Evolutionary conservation across 2,797 vertebrate species (phyloP).

Genomic region (Petrocephalus sullivani): DNA sequence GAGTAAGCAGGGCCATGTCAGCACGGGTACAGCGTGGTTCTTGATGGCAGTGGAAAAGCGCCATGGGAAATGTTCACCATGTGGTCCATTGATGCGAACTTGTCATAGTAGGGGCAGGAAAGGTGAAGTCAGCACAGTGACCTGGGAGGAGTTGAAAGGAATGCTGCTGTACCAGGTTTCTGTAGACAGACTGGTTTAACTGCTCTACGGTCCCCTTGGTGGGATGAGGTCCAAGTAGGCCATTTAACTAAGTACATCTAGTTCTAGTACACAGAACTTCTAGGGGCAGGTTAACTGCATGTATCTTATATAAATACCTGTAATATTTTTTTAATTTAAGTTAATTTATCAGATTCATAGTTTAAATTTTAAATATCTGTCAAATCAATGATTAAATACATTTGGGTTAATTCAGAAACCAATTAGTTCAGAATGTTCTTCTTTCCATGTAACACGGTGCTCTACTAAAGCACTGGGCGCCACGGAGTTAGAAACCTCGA

Average conservation of each 20-base stretch:
- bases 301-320: not conserved
- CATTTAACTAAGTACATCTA: not conserved
- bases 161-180: not conserved
- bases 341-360: not conserved
- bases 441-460: not conserved
- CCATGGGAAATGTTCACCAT: not conserved
- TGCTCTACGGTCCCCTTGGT: not conserved
- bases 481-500: not conserved
- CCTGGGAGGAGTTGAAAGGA: not conserved
- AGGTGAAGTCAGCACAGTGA: not conserved
- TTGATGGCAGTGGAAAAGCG: not conserved
- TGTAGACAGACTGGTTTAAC: conserved; percentile 3
- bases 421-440: not conserved
- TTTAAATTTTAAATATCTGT: not conserved
- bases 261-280: not conserved
- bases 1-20: no score
- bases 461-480: not conserved
- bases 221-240: not conserved
- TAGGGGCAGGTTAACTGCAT: not conserved
- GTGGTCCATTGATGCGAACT: not conserved
- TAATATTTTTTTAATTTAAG: not conserved
- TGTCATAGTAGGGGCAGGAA: not conserved
- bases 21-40: not conserved
- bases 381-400: not conserved
- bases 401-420: not conserved